Percentiles rank a stretch among this genome's conserved stretches.
These are phyloP conservation scores for Gastracanthus pulcherrimus DNA, from an alignment of 2,888 invertebrate genomes.

Conservation along the genomic window DNA sequence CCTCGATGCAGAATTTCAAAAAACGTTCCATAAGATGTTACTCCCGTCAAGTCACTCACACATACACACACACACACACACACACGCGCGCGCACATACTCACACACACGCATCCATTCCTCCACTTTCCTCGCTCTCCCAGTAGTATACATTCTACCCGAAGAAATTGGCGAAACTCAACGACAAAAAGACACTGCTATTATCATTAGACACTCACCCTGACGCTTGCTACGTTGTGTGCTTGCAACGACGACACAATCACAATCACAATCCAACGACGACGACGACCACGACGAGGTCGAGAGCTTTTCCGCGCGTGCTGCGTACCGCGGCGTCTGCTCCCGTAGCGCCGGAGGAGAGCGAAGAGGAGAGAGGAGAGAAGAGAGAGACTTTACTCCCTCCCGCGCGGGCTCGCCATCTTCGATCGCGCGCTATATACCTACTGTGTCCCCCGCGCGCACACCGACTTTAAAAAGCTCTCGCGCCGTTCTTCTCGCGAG, in stretches of 20 bases:
- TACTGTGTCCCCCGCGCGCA: constrained; percentile 15
- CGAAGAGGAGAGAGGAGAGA: no score
- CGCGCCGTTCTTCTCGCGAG: constrained; percentile 19
- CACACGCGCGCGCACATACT: background rate
- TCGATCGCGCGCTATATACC: constrained; percentile 41
- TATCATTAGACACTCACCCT: background rate
- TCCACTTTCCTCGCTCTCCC: background rate
- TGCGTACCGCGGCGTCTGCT: background rate
- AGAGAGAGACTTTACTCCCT: no score
- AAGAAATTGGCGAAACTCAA: background rate
- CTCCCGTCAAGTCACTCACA: background rate
- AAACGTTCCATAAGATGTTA: no score
- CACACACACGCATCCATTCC: background rate
- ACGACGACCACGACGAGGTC: background rate
- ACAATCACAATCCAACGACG: no score
- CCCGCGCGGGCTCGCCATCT: constrained; percentile 43
- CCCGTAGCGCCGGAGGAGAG: background rate
- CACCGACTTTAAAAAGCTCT: constrained; percentile 42
- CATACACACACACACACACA: background rate
- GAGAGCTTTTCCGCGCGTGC: background rate
- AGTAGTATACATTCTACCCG: background rate
- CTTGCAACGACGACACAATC: background rate
- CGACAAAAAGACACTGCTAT: background rate
- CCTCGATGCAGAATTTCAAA: no score
- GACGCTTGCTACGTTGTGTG: background rate